These are phyloP conservation scores for Mycalesis mineus DNA, from an alignment of 2,888 invertebrate species.

Conservation along the genomic window DNA sequence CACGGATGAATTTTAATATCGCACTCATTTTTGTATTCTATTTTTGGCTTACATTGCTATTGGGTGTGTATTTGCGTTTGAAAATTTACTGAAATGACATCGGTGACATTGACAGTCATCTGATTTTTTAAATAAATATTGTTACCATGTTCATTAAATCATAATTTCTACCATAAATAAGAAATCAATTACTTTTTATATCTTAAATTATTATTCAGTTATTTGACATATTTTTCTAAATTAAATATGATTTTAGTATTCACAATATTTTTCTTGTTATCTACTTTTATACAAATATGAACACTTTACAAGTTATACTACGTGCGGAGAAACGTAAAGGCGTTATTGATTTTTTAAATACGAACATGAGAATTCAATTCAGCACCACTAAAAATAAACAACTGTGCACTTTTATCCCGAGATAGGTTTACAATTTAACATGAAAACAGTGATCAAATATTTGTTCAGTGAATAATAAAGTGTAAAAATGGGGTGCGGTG, in stretches of 20 bases:
- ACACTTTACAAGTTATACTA: not conserved
- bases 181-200: no score
- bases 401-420: constrained; percentile 19
- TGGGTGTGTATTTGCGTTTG: constrained; percentile 60
- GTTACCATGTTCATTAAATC: constrained; percentile 16
- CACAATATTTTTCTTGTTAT: no score
- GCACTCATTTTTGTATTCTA: constrained; percentile 76
- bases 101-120: constrained; percentile 40
- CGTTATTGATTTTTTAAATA: constrained; percentile 38
- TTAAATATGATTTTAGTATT: no score
- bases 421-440: constrained; percentile 34
- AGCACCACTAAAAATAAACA: constrained; percentile 37
- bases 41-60: constrained; percentile 53
- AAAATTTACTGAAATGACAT: constrained; percentile 23
- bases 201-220: no score
- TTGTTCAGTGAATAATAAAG: constrained; percentile 8
- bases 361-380: constrained; percentile 35
- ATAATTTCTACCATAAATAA: constrained; percentile 19
- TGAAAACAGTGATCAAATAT: not conserved
- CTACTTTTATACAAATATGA: not conserved
- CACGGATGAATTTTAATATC: constrained; percentile 82
- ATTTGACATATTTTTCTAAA: no score
- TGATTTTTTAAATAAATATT: constrained; percentile 33
- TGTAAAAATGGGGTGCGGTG: not conserved
- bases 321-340: constrained; percentile 32